phyloP scores from a whole-genome alignment of 1,140 invertebrate species.

The Drosophila tani region DNA sequence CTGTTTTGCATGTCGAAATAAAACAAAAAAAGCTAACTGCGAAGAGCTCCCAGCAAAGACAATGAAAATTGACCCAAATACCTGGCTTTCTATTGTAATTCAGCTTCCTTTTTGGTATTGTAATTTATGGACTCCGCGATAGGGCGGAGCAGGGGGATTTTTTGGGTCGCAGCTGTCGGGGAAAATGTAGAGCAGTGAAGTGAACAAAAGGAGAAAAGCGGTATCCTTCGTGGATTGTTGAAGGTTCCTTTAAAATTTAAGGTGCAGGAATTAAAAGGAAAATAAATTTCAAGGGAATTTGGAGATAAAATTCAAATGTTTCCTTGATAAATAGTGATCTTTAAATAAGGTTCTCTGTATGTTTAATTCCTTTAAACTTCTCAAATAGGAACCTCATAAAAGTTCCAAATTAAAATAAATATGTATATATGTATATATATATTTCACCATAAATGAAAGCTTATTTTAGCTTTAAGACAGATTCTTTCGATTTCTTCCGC shows the following conservation, averaged over 20 bases:
- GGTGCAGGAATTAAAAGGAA: not conserved
- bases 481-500: not conserved
- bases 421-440: too few relatives aligned
- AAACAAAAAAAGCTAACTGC: not conserved
- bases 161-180: slow-evolving; percentile 17
- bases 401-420: not conserved
- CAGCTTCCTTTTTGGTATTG: slow-evolving; percentile 49
- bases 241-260: slow-evolving; percentile 17
- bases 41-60: slow-evolving; percentile 16
- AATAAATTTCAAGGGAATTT: too few relatives aligned
- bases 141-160: not conserved
- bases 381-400: too few relatives aligned
- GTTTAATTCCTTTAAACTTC: too few relatives aligned
- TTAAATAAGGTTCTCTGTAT: too few relatives aligned
- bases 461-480: not conserved
- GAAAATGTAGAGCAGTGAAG: slow-evolving; percentile 50
- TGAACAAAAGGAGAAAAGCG: slow-evolving; percentile 45
- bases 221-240: slow-evolving; percentile 6
- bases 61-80: slow-evolving; percentile 74
- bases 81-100: slow-evolving; percentile 49
- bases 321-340: not conserved
- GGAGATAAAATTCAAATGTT: not conserved
- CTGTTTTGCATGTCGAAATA: slow-evolving; percentile 67
- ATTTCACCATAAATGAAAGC: not conserved
- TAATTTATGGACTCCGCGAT: slow-evolving; percentile 65